Conservation (phyloP, 2,888 invertebrate genomes). For the Osmoderma eremita region DNA sequence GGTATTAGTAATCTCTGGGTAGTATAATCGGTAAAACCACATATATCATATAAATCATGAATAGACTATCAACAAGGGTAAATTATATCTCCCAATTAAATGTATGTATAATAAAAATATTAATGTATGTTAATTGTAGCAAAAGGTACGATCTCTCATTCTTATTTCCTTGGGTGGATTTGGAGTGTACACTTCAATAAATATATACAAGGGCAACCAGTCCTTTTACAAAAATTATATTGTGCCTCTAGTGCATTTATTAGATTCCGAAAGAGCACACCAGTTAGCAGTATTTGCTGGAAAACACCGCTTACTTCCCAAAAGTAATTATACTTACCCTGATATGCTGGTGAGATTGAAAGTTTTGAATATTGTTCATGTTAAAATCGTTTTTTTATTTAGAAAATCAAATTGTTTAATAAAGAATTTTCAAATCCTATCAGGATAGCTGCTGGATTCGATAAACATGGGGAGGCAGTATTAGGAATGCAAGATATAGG, state of each 20-base stretch:
- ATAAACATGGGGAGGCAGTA: conserved; percentile 95
- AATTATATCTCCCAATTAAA: neutral
- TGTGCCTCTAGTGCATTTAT: conserved; percentile 75
- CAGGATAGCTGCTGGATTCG: conserved; percentile 99
- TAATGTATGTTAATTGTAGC: conserved; percentile 62
- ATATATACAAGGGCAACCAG: conserved; percentile 79
- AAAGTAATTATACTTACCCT: conserved; percentile 70
- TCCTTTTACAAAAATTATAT: conserved; percentile 79
- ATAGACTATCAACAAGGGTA: conserved; percentile 26
- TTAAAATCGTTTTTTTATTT: conserved; percentile 49
- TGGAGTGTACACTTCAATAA: conserved; percentile 73
- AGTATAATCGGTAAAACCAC: no score
- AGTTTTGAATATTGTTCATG: conserved; percentile 4
- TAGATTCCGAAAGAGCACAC: conserved; percentile 88
- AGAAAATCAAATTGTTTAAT: conserved; percentile 79
- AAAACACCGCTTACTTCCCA: conserved; percentile 79
- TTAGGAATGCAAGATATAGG: conserved; percentile 84
- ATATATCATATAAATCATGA: no score
- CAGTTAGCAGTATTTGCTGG: conserved; percentile 78
- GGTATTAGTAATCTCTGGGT: no score
- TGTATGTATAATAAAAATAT: neutral
- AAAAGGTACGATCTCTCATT: conserved; percentile 75
- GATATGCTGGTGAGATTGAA: conserved; percentile 73
- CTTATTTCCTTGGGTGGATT: conserved; percentile 74
- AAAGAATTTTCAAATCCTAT: conserved; percentile 85